phyloP scores from a whole-genome alignment of 2,888 invertebrate species.

The Malthinus flaveolus region DNA sequence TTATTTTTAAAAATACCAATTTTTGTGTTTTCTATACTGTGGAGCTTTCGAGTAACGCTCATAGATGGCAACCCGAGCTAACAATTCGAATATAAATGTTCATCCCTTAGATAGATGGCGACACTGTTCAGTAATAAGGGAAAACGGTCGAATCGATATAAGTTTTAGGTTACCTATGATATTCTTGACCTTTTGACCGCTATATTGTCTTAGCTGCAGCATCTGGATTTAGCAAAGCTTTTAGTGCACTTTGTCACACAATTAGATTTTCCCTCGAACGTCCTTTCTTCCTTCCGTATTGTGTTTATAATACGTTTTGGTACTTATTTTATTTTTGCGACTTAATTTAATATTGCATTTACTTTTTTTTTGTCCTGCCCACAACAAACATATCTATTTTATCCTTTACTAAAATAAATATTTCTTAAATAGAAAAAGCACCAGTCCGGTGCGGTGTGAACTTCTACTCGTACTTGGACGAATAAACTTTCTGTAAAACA shows the following conservation, averaged over 20 bases:
- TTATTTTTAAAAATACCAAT: too few relatives aligned
- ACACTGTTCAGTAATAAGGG: neutral
- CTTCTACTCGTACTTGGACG: too few relatives aligned
- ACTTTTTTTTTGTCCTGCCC: neutral
- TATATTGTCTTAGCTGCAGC: conserved; percentile 39
- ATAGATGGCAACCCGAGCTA: neutral
- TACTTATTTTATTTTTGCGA: neutral
- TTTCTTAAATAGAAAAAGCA: too few relatives aligned
- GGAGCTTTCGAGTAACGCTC: neutral
- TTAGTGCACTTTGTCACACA: conserved; percentile 33
- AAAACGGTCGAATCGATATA: conserved; percentile 16
- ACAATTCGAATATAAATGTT: neutral
- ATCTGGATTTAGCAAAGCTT: conserved; percentile 37
- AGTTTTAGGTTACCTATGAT: conserved; percentile 24
- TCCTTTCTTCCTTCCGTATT: conserved; percentile 14
- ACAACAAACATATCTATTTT: neutral
- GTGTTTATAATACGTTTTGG: conserved; percentile 15
- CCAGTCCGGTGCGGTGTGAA: too few relatives aligned
- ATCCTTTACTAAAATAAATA: neutral
- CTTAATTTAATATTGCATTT: conserved; percentile 4
- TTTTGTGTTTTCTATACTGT: too few relatives aligned
- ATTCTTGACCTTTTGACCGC: conserved; percentile 38
- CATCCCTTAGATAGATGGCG: conserved; percentile 6
- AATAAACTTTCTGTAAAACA: too few relatives aligned
- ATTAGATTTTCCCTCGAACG: conserved; percentile 22